These are phyloP conservation scores for Beris chalybata DNA, from an alignment of 2,888 invertebrate species.

Conservation along the genomic window DNA sequence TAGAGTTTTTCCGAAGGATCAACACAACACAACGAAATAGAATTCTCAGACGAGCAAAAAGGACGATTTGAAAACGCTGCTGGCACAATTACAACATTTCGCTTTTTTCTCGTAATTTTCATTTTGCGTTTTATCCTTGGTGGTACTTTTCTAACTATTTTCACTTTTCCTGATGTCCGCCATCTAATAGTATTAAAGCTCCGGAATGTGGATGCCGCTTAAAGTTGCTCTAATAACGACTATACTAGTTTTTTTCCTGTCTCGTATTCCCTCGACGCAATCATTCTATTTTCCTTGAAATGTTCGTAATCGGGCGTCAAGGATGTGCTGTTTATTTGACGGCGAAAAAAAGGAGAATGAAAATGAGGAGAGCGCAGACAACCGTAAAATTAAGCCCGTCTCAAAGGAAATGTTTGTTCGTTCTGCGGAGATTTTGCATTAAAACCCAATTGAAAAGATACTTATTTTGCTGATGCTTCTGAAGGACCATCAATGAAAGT, in stretches of 20 bases:
- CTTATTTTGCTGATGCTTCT: background rate
- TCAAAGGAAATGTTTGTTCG: conserved; percentile 14
- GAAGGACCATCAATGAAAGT: no score
- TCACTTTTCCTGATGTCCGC: conserved; percentile 22
- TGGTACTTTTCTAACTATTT: background rate
- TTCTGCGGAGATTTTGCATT: conserved; percentile 10
- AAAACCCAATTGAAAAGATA: conserved; percentile 21
- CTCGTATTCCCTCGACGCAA: background rate
- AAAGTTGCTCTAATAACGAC: conserved; percentile 21
- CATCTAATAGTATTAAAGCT: conserved; percentile 19
- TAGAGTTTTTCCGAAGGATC: no score
- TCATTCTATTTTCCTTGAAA: conserved; percentile 9
- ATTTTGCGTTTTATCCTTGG: conserved; percentile 2
- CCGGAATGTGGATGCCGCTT: conserved; percentile 6
- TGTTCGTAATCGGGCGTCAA: conserved; percentile 17
- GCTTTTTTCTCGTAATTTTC: conserved; percentile 13
- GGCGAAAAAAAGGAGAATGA: conserved; percentile 10
- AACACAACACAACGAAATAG: conserved; percentile 14
- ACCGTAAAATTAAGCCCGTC: conserved; percentile 29
- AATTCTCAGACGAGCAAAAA: background rate
- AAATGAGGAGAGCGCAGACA: conserved; percentile 28
- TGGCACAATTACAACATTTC: conserved; percentile 16
- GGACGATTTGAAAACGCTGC: background rate
- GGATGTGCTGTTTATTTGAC: conserved; percentile 9
- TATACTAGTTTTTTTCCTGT: conserved; percentile 2